phyloP scores from a whole-genome alignment of 2,113 vertebrate species.

The Equus quagga region DNA sequence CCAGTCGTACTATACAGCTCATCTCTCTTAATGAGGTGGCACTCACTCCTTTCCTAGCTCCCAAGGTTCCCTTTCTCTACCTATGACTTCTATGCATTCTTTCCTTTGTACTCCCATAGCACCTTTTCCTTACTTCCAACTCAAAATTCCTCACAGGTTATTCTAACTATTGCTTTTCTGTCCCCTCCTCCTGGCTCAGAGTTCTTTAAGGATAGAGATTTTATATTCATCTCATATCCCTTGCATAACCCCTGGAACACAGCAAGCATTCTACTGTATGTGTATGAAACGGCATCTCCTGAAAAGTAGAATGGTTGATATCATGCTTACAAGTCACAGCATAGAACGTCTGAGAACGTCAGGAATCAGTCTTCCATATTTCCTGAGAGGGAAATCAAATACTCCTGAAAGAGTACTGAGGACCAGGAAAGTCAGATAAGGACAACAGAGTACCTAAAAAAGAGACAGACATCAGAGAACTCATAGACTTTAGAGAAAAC shows the following conservation, averaged over 20 bases:
- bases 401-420: neutral
- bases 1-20: neutral
- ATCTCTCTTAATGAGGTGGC: neutral
- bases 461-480: neutral
- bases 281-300: neutral
- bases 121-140: neutral
- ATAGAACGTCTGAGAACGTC: neutral
- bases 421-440: neutral
- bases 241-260: neutral
- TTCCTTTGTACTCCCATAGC: neutral
- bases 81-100: neutral
- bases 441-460: conserved; percentile 22
- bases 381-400: neutral
- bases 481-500: neutral
- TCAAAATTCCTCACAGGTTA: neutral
- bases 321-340: conserved; percentile 21
- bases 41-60: neutral
- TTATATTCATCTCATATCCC: neutral
- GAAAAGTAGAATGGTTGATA: neutral
- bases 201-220: neutral
- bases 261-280: neutral
- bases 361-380: neutral
- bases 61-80: neutral
- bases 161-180: neutral
- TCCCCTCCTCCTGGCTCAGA: neutral